Conservation (phyloP, 2,797 vertebrate genomes). For the Sternotherus odoratus region DNA sequence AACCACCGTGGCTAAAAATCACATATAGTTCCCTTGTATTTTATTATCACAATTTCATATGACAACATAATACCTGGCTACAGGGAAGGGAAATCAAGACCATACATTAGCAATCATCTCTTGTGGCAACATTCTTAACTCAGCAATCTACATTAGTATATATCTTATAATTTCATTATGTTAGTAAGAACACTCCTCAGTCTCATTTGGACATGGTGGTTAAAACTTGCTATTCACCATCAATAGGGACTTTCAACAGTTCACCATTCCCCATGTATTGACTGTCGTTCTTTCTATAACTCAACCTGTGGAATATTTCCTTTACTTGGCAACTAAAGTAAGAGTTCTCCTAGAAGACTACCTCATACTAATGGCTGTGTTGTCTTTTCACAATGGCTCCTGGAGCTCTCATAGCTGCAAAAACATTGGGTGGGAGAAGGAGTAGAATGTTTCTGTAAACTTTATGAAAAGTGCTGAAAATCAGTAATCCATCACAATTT, state of each 20-base stretch:
- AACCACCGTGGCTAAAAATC: neutral
- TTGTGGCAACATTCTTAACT: constrained; percentile 15
- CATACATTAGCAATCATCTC: neutral
- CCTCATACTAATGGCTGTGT: too few species aligned
- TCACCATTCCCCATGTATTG: neutral
- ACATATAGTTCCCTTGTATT: neutral
- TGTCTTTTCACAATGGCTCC: neutral
- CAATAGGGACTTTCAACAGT: neutral
- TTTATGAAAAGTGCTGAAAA: neutral
- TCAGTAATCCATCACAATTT: neutral
- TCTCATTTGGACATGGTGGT: neutral
- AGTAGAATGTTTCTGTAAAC: neutral
- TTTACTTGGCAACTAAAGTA: neutral
- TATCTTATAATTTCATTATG: neutral
- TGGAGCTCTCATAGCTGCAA: neutral
- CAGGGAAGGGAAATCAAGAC: constrained; percentile 18
- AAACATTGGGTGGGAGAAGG: neutral
- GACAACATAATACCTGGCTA: neutral
- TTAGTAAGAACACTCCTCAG: neutral
- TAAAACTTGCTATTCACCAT: constrained; percentile 4
- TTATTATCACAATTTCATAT: neutral
- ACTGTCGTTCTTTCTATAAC: neutral
- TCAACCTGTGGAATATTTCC: neutral
- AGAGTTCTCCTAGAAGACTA: neutral
- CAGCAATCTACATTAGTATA: neutral